Conservation (phyloP, 2,797 vertebrate genomes). For the Apodemus agrarius region DNA sequence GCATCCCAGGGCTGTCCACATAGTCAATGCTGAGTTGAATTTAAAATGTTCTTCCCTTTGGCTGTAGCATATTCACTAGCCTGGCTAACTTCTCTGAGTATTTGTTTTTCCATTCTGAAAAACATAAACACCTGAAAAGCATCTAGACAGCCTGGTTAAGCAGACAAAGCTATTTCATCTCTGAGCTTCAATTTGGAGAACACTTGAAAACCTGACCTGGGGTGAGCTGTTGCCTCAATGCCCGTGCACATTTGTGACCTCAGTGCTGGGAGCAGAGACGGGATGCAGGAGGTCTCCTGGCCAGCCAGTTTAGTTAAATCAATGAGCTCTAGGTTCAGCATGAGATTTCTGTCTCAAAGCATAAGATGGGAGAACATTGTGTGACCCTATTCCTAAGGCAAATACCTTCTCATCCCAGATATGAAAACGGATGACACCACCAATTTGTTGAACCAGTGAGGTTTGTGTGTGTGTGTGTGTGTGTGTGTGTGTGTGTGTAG, state of each 20-base stretch:
- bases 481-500: too few relatives aligned
- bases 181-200: not conserved
- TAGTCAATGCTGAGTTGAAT: not conserved
- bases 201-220: not conserved
- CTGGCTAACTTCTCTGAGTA: not conserved
- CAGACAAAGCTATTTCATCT: not conserved
- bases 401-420: not conserved
- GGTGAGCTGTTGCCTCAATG: not conserved
- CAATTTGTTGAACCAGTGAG: not conserved
- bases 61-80: not conserved
- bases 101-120: not conserved
- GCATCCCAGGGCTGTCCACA: fast-evolving
- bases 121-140: not conserved
- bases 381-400: not conserved
- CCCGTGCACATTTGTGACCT: too few relatives aligned
- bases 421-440: not conserved
- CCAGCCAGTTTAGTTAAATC: not conserved
- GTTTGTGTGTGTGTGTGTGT: too few relatives aligned
- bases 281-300: not conserved
- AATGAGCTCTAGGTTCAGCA: not conserved
- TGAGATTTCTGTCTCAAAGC: not conserved
- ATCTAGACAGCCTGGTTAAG: not conserved
- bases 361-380: not conserved
- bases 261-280: not conserved
- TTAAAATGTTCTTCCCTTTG: not conserved